Evolutionary conservation across 2,888 invertebrate species (phyloP).

Genomic region (Criorhina ranunculi): DNA sequence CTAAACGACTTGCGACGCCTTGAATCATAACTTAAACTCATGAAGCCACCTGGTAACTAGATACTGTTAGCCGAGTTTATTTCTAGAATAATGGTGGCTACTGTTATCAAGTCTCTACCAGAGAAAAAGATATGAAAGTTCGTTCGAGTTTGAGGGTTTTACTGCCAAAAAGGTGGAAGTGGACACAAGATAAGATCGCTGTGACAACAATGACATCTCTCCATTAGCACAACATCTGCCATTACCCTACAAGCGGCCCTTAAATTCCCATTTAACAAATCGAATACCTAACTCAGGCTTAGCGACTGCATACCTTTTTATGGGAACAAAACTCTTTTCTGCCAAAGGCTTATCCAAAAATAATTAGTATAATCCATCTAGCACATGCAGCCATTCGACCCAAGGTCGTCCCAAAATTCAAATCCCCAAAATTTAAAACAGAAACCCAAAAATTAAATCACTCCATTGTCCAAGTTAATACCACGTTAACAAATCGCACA

Average conservation of each 20-base stretch:
- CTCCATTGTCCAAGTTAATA: slow-evolving; percentile 60
- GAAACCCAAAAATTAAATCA: slow-evolving; percentile 46
- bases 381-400: slow-evolving; percentile 1
- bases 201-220: too few relatives aligned
- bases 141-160: too few relatives aligned
- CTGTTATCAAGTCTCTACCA: too few relatives aligned
- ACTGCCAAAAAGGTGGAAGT: too few relatives aligned
- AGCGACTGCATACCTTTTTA: neutral
- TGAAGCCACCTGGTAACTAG: too few relatives aligned
- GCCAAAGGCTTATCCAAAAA: slow-evolving; percentile 19
- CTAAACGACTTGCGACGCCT: too few relatives aligned
- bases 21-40: too few relatives aligned
- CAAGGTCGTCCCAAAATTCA: slow-evolving; percentile 10
- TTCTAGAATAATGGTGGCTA: too few relatives aligned
- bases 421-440: slow-evolving; percentile 52
- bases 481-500: slow-evolving; percentile 62
- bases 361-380: slow-evolving; percentile 4
- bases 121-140: too few relatives aligned
- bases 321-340: neutral
- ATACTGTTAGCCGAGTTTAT: too few relatives aligned
- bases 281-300: neutral
- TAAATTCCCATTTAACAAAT: neutral
- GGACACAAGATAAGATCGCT: too few relatives aligned
- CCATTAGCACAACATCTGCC: neutral
- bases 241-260: neutral